Evolutionary conservation across 2,797 vertebrate genomes (phyloP), one percentile per base, ranked within the genome.

Genomic region (Poecile montanus): DNA sequence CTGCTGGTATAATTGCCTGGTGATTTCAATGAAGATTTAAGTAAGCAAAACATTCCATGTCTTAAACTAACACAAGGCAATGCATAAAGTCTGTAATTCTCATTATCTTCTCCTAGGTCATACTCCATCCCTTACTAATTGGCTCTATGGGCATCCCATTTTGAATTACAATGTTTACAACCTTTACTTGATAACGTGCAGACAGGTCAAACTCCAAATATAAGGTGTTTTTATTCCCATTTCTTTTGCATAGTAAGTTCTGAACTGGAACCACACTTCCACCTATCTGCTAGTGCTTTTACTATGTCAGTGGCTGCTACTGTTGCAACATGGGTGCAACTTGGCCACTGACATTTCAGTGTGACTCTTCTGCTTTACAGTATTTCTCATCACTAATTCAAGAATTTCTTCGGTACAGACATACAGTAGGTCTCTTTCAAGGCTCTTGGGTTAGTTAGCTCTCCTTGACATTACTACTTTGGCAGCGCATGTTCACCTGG

Each of bases 11-110:
- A 95, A 96, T 87, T 91, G 32, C 65, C 75, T 50, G 44, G 38
- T 44, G 78, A 91, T 88, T 93, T 94, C 10, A 3, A 68, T 54
- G 50, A 83, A 91, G 68, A 89, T 63, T 95, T 93, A 83, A 92
- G 70, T 62, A 65, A 91, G 63, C 38, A 86, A 77, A 95, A 89
- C n/a, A 36, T 66, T 80, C 61, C 7, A 17, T n/a, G 40, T 65
- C 82, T 89, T 77, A 82, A 89, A 87, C 53, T 72, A 95, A 78
- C 32, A 68, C 1, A 1, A 89, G 13, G 40, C 70, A 85, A 80
- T 30, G 47, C n/a, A 72, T 68, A n/a, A 94, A 82, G 68, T 26
- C 67, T 2, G 1, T 88, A 89, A 80, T 68, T 77, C 66, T 85
- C 87, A 72, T 88, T 86, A 93, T 75, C 47, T 85, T 83, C 32